These are phyloP conservation scores for Fissipunctia ypsillon DNA, from an alignment of 2,888 invertebrate genomes.

Conservation along the genomic window DNA sequence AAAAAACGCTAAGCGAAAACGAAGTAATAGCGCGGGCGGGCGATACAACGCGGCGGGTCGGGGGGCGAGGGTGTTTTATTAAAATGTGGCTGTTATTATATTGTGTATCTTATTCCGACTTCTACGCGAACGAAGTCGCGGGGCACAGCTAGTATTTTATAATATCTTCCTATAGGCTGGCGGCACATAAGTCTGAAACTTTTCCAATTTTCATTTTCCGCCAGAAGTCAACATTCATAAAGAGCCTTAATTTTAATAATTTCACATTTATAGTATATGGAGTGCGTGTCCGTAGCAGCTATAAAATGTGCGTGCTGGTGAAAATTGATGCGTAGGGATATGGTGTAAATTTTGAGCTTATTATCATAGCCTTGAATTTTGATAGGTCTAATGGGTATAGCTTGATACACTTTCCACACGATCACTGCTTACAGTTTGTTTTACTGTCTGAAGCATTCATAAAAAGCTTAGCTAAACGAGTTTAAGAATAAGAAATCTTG, in stretches of 20 bases:
- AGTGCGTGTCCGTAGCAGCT: constrained; percentile 82
- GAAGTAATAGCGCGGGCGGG: no score
- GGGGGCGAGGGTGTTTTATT: no score
- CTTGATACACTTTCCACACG: constrained; percentile 74
- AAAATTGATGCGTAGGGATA: constrained; percentile 83
- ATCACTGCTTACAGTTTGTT: constrained; percentile 50
- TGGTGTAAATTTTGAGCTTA: constrained; percentile 84
- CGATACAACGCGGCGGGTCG: no score
- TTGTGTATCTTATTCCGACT: no score
- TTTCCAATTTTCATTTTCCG: constrained; percentile 80
- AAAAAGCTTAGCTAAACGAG: constrained; percentile 46
- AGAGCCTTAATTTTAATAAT: constrained; percentile 83
- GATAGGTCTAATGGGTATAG: constrained; percentile 73
- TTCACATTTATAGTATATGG: constrained; percentile 80
- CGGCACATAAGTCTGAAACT: constrained; percentile 74
- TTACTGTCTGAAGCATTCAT: constrained; percentile 45
- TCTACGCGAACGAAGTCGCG: no score
- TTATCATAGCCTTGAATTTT: constrained; percentile 82
- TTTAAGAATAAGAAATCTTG: constrained; percentile 48
- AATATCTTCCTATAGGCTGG: constrained; percentile 64
- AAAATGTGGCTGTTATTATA: no score
- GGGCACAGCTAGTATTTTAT: no score
- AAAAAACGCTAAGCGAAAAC: no score
- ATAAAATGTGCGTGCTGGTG: constrained; percentile 83
- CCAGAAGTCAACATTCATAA: constrained; percentile 79